Evolutionary conservation across 2,888 invertebrate genomes (phyloP).

Genomic region (Sceliomorpha sp.): DNA sequence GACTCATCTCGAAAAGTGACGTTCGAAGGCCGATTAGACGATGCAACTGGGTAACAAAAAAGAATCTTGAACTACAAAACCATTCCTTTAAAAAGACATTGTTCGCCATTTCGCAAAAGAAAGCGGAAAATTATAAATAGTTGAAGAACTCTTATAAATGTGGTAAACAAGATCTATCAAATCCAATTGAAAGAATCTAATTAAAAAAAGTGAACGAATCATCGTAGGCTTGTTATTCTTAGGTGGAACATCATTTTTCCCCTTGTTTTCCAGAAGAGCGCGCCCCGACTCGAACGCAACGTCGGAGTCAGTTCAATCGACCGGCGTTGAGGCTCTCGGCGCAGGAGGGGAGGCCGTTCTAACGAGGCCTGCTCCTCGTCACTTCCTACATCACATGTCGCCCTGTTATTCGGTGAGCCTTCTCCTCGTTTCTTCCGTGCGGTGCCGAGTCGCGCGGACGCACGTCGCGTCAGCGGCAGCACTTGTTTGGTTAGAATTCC

Average conservation of each 20-base stretch:
- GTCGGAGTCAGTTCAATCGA: constrained; percentile 46
- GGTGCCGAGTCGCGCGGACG: constrained; percentile 59
- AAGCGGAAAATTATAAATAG: too few species aligned
- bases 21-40: too few species aligned
- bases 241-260: background rate
- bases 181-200: too few species aligned
- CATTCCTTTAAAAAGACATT: too few species aligned
- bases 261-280: constrained; percentile 7
- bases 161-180: too few species aligned
- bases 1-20: too few species aligned
- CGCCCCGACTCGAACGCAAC: constrained; percentile 15
- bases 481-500: constrained; percentile 66
- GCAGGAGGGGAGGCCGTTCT: constrained; percentile 28
- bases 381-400: constrained; percentile 61
- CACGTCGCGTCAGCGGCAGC: constrained; percentile 63
- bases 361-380: constrained; percentile 29
- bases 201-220: too few species aligned
- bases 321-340: constrained; percentile 35
- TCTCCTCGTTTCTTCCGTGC: constrained; percentile 78
- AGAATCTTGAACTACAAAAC: too few species aligned
- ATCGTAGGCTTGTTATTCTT: too few species aligned
- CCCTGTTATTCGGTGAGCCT: constrained; percentile 68
- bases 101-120: too few species aligned
- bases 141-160: too few species aligned
- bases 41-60: too few species aligned